Conservation (phyloP, 1,140 invertebrate genomes). For the Drosophila guanche region DNA sequence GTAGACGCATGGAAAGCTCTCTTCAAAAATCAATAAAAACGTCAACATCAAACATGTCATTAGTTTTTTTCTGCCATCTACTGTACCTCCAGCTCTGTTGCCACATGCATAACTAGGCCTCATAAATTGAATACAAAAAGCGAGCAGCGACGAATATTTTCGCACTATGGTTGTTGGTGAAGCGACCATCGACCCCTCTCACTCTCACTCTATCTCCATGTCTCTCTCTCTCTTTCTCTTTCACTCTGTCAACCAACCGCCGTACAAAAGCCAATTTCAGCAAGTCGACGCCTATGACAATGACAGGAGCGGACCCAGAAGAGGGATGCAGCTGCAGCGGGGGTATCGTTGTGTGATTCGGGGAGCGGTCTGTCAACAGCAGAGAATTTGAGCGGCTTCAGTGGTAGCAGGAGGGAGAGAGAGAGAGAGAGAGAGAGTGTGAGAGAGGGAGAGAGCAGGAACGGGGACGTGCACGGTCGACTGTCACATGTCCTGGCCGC, state of each 20-base stretch:
- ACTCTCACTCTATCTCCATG: no score
- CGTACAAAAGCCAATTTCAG: constrained; percentile 56
- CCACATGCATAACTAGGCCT: constrained; percentile 21
- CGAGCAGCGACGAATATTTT: constrained; percentile 48
- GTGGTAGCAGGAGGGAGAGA: constrained; percentile 13
- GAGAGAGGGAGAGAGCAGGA: no score
- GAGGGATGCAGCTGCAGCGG: neutral
- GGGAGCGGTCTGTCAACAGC: constrained; percentile 56
- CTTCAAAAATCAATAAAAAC: constrained; percentile 74
- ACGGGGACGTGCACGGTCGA: neutral
- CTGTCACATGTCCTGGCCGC: constrained; percentile 58
- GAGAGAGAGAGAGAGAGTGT: no score
- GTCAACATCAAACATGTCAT: constrained; percentile 71
- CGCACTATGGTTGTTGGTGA: constrained; percentile 31
- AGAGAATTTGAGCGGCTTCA: constrained; percentile 62
- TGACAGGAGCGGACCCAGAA: constrained; percentile 7
- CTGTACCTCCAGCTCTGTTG: constrained; percentile 1
- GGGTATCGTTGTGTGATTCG: neutral
- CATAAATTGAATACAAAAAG: constrained; percentile 59
- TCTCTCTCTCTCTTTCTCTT: neutral
- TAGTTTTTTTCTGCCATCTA: constrained; percentile 52
- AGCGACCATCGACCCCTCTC: neutral
- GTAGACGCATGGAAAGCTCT: constrained; percentile 23
- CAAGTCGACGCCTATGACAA: constrained; percentile 58
- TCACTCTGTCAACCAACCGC: neutral